phyloP scores from a whole-genome alignment of 2,888 invertebrate genomes.

The Aquatica leii region DNA sequence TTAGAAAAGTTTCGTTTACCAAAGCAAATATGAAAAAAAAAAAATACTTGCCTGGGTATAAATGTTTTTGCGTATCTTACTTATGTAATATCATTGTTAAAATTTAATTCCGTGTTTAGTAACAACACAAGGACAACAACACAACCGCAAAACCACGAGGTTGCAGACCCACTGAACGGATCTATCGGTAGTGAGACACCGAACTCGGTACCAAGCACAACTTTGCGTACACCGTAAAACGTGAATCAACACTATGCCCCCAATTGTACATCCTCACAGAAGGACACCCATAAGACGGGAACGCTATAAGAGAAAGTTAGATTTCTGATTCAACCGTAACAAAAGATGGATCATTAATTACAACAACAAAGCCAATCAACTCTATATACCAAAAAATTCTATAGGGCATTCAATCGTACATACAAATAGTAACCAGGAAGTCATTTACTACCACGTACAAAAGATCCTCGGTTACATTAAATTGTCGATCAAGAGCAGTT shows the following conservation, averaged over 20 bases:
- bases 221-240: conserved; percentile 25
- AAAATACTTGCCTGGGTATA: neutral
- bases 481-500: too few species aligned
- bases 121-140: conserved; percentile 1
- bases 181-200: conserved; percentile 22
- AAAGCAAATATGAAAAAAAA: neutral
- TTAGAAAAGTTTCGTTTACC: neutral
- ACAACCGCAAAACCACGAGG: conserved; percentile 24
- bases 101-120: neutral
- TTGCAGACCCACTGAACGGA: conserved; percentile 27
- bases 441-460: too few species aligned
- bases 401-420: too few species aligned
- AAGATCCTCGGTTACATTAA: too few species aligned
- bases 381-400: too few species aligned
- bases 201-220: conserved; percentile 16
- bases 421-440: too few species aligned
- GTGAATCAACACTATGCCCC: conserved; percentile 19
- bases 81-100: too few species aligned
- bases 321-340: neutral
- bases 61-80: too few species aligned
- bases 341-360: neutral
- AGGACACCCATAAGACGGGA: neutral
- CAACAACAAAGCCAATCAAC: too few species aligned
- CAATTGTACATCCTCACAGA: conserved; percentile 3
- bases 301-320: conserved; percentile 4